Conservation (phyloP, 2,888 invertebrate genomes). For the Trachelus iudaicus region DNA sequence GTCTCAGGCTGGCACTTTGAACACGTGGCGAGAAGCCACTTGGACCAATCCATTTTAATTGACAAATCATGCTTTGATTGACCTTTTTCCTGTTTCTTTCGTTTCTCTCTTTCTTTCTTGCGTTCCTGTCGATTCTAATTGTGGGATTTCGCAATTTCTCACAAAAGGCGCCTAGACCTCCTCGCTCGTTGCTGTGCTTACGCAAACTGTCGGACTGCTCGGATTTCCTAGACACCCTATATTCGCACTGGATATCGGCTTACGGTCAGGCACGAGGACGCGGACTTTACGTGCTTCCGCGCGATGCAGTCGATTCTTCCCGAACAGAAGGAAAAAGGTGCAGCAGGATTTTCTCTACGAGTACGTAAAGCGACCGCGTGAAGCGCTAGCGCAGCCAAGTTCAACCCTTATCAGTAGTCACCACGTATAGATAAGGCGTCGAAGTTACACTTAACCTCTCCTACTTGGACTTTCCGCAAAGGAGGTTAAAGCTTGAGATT, state of each 20-base stretch:
- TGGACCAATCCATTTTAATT: too few species aligned
- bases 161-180: neutral
- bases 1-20: neutral
- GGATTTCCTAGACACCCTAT: slow-evolving; percentile 1
- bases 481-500: neutral
- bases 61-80: too few species aligned
- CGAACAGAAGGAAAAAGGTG: neutral
- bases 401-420: neutral
- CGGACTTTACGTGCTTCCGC: neutral
- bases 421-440: neutral
- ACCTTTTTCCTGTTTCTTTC: neutral
- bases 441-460: neutral
- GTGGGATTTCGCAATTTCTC: neutral
- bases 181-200: neutral
- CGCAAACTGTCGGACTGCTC: neutral
- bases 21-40: neutral
- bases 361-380: neutral
- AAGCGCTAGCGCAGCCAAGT: neutral
- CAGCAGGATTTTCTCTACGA: neutral
- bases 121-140: neutral
- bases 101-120: neutral
- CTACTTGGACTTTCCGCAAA: neutral
- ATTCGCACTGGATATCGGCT: neutral
- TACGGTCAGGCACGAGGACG: neutral
- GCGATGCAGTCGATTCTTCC: neutral